These are phyloP conservation scores for Eurosta solidaginis DNA, from an alignment of 1,140 invertebrate genomes.

Conservation along the genomic window DNA sequence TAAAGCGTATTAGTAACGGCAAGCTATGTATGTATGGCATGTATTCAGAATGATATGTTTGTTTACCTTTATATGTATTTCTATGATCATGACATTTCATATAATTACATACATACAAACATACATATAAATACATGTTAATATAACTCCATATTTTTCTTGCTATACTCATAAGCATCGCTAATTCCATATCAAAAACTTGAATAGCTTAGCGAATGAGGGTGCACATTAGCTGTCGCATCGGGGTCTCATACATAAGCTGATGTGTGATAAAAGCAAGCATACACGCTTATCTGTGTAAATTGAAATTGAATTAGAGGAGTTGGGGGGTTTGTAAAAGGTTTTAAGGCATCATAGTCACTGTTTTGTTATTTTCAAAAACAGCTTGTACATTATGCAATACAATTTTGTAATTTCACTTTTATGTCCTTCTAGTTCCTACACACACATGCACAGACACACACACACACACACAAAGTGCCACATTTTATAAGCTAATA, in stretches of 20 bases:
- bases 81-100: too few species aligned
- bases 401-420: constrained; percentile 30
- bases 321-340: not conserved
- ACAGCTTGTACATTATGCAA: constrained; percentile 12
- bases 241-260: not conserved
- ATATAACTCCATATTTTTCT: not conserved
- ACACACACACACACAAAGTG: not conserved
- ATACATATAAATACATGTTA: not conserved
- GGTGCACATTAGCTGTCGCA: not conserved
- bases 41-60: not conserved
- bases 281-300: not conserved
- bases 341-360: not conserved
- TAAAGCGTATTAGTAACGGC: not conserved
- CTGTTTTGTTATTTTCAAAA: not conserved
- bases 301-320: not conserved
- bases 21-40: not conserved
- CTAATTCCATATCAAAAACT: not conserved
- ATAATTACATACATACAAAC: not conserved
- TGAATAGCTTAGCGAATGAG: not conserved
- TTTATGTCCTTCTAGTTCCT: constrained; percentile 23
- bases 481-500: not conserved
- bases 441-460: not conserved
- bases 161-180: not conserved
- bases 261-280: not conserved
- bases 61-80: not conserved